Evolutionary conservation across 1,140 invertebrate genomes (phyloP), one percentile per base, ranked within the genome.

Genomic region (Anoplolepis gracilipes): DNA sequence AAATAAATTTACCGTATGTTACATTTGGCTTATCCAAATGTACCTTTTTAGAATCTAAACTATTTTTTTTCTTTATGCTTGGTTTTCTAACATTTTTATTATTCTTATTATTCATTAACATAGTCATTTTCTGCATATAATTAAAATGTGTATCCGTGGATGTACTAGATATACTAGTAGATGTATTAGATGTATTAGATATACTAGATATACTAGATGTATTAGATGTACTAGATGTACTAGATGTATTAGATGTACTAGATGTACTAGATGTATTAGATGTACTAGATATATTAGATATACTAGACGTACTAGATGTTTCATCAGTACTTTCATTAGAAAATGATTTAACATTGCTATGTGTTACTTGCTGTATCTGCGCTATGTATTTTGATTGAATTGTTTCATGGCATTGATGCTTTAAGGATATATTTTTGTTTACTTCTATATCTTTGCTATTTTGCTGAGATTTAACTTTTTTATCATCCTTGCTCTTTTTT

Each of bases 271-370:
- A n/a, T n/a, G n/a, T n/a, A n/a, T n/a, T n/a, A n/a, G n/a, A n/a
- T n/a, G n/a, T n/a, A n/a, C n/a, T n/a, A n/a, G n/a, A n/a, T n/a
- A n/a, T n/a, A n/a, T n/a, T n/a, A n/a, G n/a, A n/a, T n/a, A n/a
- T n/a, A n/a, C n/a, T n/a, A n/a, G n/a, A n/a, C n/a, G 13, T 46
- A 78, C n/a, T 25, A 42, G 11, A 65, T 25, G 1, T 25, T 33
- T 78, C 8, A 22, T 78, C 7, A 36, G 7, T 6, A 78, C 7
- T 64, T 77, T 8, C 65, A 77, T 0, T 77, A 4, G 39, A 77
- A 64, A 22, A 30, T 16, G 19, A 65, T 13, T 49, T 13, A 62
- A n/a, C 19, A 33, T 16, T 59, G n/a, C 0, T 61, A 25, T 1
- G 4, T 1, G n/a, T 64, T 33, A 46, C 22, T 13, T 77, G 36